A percentile compares a stretch with the other conserved stretches of the same genome.
Evolutionary conservation across 1,140 invertebrate genomes (phyloP).

Genomic region (Drosophila mojavensis): DNA sequence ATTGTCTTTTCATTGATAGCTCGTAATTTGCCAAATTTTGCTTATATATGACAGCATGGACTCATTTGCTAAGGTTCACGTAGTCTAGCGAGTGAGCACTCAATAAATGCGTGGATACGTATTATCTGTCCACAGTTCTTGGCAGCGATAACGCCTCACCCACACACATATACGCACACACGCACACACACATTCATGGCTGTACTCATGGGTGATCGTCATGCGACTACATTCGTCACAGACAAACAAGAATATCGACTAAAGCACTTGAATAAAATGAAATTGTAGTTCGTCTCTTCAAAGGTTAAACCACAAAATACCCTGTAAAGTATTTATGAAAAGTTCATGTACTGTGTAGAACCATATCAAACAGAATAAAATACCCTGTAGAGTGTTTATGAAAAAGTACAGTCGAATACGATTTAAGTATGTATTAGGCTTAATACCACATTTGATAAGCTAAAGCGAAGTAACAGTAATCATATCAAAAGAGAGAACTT

Average conservation of each 20-base stretch:
- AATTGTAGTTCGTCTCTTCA: too few species aligned
- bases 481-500: too few species aligned
- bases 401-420: too few species aligned
- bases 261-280: slow-evolving; percentile 57
- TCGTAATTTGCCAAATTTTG: neutral
- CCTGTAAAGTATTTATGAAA: neutral
- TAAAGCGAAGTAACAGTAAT: too few species aligned
- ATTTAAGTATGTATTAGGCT: too few species aligned
- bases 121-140: slow-evolving; percentile 48
- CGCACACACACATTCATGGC: neutral
- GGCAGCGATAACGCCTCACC: slow-evolving; percentile 33
- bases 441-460: too few species aligned
- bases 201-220: slow-evolving; percentile 18
- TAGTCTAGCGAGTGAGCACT: slow-evolving; percentile 36
- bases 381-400: too few species aligned
- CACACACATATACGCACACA: slow-evolving; percentile 3
- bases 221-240: slow-evolving; percentile 38
- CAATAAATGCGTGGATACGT: slow-evolving; percentile 64
- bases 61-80: slow-evolving; percentile 10
- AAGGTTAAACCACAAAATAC: neutral
- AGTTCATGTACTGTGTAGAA: neutral
- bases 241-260: slow-evolving; percentile 37
- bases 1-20: neutral
- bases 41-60: neutral
- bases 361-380: neutral